These are phyloP conservation scores for Brassicogethes aeneus DNA, from an alignment of 2,888 invertebrate genomes.

Conservation along the genomic window DNA sequence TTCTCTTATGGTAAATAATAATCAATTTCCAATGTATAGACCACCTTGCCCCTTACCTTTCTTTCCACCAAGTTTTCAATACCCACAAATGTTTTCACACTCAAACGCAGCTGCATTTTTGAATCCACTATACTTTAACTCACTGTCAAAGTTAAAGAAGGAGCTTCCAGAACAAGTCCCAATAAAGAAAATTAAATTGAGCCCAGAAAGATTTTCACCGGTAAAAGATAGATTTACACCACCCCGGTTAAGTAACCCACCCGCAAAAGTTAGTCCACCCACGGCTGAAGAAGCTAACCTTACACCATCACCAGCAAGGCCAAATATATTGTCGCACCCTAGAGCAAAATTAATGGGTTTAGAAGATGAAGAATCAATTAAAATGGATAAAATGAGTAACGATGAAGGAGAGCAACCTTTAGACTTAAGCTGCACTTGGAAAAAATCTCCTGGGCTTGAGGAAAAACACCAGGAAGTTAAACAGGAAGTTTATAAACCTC, in stretches of 20 bases:
- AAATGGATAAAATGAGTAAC: constrained; percentile 32
- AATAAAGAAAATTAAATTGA: constrained; percentile 16
- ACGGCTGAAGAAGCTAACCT: constrained; percentile 58
- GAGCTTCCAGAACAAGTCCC: constrained; percentile 12
- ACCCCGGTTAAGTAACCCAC: constrained; percentile 37
- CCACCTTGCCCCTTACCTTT: constrained; percentile 51
- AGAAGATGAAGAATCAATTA: constrained; percentile 28
- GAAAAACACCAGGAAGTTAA: constrained; percentile 7
- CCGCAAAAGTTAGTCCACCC: constrained; percentile 55
- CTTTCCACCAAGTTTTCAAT: constrained; percentile 51
- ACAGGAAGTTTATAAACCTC: constrained; percentile 8
- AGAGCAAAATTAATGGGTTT: constrained; percentile 19
- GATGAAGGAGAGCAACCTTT: constrained; percentile 59
- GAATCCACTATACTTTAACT: constrained; percentile 57
- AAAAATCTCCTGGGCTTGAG: constrained; percentile 11
- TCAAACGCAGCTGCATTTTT: constrained; percentile 47
- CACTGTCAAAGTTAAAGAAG: constrained; percentile 31
- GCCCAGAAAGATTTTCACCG: constrained; percentile 27
- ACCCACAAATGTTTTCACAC: constrained; percentile 37
- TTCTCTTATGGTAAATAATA: constrained; percentile 34
- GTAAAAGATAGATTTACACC: constrained; percentile 48
- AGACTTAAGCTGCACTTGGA: constrained; percentile 58
- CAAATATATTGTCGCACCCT: constrained; percentile 27
- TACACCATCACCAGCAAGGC: constrained; percentile 58
- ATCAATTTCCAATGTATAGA: constrained; percentile 64